Evolutionary conservation across 2,888 invertebrate genomes (phyloP), one percentile per base, ranked within the genome.

Genomic region (Amblyteles armatorius): DNA sequence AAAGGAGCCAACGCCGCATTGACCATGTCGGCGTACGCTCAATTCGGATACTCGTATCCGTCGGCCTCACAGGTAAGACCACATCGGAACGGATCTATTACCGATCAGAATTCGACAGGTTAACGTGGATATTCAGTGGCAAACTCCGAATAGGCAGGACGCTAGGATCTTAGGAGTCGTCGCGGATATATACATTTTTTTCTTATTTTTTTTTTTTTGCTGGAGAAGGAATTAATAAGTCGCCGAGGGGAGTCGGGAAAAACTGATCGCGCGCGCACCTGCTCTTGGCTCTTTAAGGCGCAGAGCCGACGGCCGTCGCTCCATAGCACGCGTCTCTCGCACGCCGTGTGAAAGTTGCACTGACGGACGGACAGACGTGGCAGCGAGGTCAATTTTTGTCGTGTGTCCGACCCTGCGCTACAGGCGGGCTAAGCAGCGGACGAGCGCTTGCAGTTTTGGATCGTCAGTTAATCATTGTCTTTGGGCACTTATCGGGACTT

Each of bases 21-120:
- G 86, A 83, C 26, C 16, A 96, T 96, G 96, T 96, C 98, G 94
- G 97, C 98, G 92, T 98, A 98, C 95, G 96, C 98, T 94, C 98
- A 98, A 95, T 98, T 98, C 95, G 98, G 98, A 95, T 98, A 98
- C 94, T 96, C 97, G 92, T 98, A 98, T 95, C 97, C 97, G 96
- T 96, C 98, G 96, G 97, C 97, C 94, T 97, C 98, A 92, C 98
- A 98, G 98, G 98, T 98, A 95, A 95, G 96, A 60, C 68, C 40
- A 72, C 44, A 50, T 26, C 57, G 44, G 3, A 33, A n/a, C 71
- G 60, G 63, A 29, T 63, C 29, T 4, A 29, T 65, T 76, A 76
- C 13, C 65, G 76, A 65, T 63, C 16, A 16, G 33, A 63, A 63
- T 33, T 33, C 29, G 33, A 33, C 63, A 16, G 11, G 6, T 6